Evolutionary conservation across 35 echinoderm and acorn worm species (phyloP), one percentile per base, ranked within the genome.

Genomic region (Hemicentrotus pulcherrimus): DNA sequence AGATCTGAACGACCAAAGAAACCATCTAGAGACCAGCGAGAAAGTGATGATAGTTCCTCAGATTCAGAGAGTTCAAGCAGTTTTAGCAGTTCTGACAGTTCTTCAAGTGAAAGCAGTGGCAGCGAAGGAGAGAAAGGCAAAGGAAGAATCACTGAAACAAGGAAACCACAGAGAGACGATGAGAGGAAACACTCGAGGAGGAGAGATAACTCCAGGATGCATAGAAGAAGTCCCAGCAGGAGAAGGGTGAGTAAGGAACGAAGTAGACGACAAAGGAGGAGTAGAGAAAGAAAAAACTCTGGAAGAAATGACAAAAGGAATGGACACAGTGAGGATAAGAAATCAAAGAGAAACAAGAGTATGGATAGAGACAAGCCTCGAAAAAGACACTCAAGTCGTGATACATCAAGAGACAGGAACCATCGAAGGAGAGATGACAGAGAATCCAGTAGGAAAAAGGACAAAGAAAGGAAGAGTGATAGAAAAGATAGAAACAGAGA

Each of bases 271-370:
- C 65, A 47, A 10, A 85, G 46, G 35, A 89, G 24, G 32, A 90
- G 47, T 24, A 91, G 85, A 91, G 87, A 47, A 30, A 95, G 45
- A 59, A 91, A 47, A 90, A 11, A 46, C 10, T 89, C 87, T 9
- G 87, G 86, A 59, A 52, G 47, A 31, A 91, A 16, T 48, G 95
- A 89, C n/a, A 60, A 47, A 46, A 90, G 86, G 46, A 28, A 91
- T 24, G 8, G 85, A 86, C 45, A 87, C 4, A 95, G 50, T 47
- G 48, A 90, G 6, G 22, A 70, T 70, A 28, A 28, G 18, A 70
- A 70, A 70, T 70, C 18, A 5, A 70, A 6, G 61, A 70, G 61
- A 28, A 19, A 70, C 22, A 28, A 14, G 61, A 70, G 61, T 5
- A 14, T 0, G 13, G 61, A 70, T 70, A 70, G 61, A 28, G 24